These are phyloP conservation scores for Lathamus discolor DNA, from an alignment of 2,113 vertebrate species.

Conservation along the genomic window DNA sequence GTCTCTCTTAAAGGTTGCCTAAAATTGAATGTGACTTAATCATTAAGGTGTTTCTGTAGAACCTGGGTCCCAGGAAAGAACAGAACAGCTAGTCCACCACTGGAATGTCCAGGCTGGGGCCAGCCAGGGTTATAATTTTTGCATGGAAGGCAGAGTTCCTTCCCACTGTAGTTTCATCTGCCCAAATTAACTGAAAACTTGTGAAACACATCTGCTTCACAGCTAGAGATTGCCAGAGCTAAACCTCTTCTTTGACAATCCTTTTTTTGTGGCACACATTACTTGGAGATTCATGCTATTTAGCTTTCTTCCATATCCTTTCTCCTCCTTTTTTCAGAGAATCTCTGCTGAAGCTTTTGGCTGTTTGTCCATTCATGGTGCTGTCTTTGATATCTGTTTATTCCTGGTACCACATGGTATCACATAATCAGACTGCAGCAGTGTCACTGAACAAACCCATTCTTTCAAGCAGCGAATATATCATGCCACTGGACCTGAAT, in stretches of 20 bases:
- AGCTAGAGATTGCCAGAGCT: neutral
- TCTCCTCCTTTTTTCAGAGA: neutral
- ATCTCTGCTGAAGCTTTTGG: neutral
- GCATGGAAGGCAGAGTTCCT: neutral
- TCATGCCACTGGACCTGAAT: neutral
- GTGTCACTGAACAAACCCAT: neutral
- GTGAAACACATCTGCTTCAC: neutral
- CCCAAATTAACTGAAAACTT: neutral
- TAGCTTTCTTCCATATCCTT: neutral
- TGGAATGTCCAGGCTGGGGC: neutral
- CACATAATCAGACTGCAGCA: neutral
- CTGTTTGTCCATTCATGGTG: neutral
- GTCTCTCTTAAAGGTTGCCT: neutral
- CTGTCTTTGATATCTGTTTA: conserved; percentile 24
- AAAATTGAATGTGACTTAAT: neutral
- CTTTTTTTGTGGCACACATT: neutral
- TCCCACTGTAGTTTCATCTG: neutral
- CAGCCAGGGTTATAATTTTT: neutral
- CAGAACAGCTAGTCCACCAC: neutral
- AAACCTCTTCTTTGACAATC: neutral
- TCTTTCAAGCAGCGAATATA: neutral
- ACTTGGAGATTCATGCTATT: neutral
- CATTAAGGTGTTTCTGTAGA: neutral
- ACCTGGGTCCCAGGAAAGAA: neutral
- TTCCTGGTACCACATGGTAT: neutral